Evolutionary conservation across 2,888 invertebrate species (phyloP), one percentile per base, ranked within the genome.

Genomic region (Polietes domitor): DNA sequence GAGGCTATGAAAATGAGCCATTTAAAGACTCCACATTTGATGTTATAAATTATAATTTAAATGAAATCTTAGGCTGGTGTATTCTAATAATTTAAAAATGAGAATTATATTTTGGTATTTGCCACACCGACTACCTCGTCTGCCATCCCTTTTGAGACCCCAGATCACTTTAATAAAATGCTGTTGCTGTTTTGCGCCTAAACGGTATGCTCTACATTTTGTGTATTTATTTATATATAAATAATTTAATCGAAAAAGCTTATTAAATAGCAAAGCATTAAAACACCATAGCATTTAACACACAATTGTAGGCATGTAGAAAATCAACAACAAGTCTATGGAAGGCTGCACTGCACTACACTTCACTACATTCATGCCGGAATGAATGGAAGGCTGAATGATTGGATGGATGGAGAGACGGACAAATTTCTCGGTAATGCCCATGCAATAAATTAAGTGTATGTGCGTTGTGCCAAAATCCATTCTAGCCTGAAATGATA

Each of bases 211-310:
- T 41, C 72, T 50, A 70, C 15, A 79, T 70, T 76, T 55, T 24
- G 58, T 26, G 2, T n/a, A 4, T 47, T 15, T 47, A 1, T 12
- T 2, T 47, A 58, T 26, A 58, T 24, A 83, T 83, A 70, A 76
- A 73, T 77, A 68, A 79, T 79, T 73, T 43, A 83, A 68, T 65
- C 58, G 50, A 75, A 41, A 55, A 12, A 63, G 74, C 74, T 78
- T 82, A 78, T 75, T 75, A 78, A 78, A 78, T 65, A 74, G 32
- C 47, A 68, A 75, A 55, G 76, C 73, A 82, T 75, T 78, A 72
- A 82, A 58, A 58, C 24, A 53, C 71, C 78, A 78, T 50, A 58
- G 15, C 68, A 73, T 79, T 79, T 76, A 79, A 79, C 68, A 76
- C 72, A 76, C 68, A 76, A 79, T 77, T 79, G 73, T 43, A n/a